phyloP scores from a whole-genome alignment of 2,888 invertebrate genomes.

The Norana najaformis region DNA sequence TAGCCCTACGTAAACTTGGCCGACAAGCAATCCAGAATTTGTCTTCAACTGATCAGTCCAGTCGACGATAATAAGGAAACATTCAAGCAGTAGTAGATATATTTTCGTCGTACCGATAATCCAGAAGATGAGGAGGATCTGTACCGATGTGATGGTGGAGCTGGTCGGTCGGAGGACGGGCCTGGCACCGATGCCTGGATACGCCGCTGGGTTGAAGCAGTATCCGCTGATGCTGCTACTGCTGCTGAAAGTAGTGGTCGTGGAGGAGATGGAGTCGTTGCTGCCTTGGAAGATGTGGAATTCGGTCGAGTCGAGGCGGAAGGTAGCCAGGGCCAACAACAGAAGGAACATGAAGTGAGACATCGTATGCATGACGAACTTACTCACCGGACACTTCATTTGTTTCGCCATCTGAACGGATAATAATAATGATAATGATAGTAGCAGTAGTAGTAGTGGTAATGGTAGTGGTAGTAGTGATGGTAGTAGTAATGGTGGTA shows the following conservation, averaged over 20 bases:
- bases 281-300: not conserved
- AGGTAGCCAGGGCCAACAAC: slow-evolving; percentile 70
- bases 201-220: slow-evolving; percentile 19
- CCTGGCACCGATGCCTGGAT: not conserved
- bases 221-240: not conserved
- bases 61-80: not conserved
- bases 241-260: not conserved
- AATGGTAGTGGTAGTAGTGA: too few species aligned
- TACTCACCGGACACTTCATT: slow-evolving; percentile 69
- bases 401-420: slow-evolving; percentile 38
- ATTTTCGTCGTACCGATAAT: slow-evolving; percentile 56
- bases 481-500: too few species aligned
- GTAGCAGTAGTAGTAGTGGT: not conserved
- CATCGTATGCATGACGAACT: slow-evolving; percentile 71
- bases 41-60: too few species aligned
- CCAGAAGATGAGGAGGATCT: slow-evolving; percentile 62
- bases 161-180: slow-evolving; percentile 52
- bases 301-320: slow-evolving; percentile 53
- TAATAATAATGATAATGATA: too few species aligned
- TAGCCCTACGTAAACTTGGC: not conserved
- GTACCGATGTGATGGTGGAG: slow-evolving; percentile 59
- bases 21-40: too few species aligned
- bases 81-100: not conserved
- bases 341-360: slow-evolving; percentile 70
- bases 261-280: not conserved